A percentile compares a stretch with the other conserved stretches of the same genome.
Conservation (phyloP, 2,888 invertebrate genomes). For the Urechis unicinctus region DNA sequence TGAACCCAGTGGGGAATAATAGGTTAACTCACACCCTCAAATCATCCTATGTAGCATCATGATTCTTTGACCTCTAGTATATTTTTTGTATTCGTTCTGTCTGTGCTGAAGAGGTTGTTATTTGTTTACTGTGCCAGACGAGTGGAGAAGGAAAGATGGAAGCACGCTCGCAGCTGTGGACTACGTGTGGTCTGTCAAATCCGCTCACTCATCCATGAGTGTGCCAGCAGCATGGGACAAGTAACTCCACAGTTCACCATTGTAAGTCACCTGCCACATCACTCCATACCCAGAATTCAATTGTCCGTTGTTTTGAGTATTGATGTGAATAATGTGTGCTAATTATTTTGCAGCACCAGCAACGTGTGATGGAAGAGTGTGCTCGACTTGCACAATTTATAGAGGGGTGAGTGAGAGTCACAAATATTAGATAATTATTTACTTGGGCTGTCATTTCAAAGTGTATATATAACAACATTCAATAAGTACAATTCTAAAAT, state of each 20-base stretch:
- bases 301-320: too few species aligned
- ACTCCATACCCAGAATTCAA: too few species aligned
- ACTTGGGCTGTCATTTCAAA: too few species aligned
- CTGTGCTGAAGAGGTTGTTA: too few species aligned
- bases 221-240: constrained; percentile 32
- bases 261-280: constrained; percentile 21
- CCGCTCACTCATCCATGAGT: constrained; percentile 38
- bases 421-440: too few species aligned
- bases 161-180: constrained; percentile 30
- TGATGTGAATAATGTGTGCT: not conserved
- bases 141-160: constrained; percentile 45
- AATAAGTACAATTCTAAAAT: too few species aligned
- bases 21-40: too few species aligned
- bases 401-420: not conserved
- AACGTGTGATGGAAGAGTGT: not conserved
- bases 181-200: constrained; percentile 39
- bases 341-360: constrained; percentile 1
- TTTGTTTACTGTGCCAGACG: constrained; percentile 4
- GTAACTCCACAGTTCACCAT: constrained; percentile 33
- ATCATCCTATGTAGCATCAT: too few species aligned
- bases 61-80: too few species aligned
- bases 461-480: too few species aligned
- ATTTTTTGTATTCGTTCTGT: too few species aligned
- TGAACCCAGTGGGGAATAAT: too few species aligned
- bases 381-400: not conserved